Base-by-base conservation (phyloP, 2,797 vertebrate species). In the Catamblyrhynchus diadema region DNA sequence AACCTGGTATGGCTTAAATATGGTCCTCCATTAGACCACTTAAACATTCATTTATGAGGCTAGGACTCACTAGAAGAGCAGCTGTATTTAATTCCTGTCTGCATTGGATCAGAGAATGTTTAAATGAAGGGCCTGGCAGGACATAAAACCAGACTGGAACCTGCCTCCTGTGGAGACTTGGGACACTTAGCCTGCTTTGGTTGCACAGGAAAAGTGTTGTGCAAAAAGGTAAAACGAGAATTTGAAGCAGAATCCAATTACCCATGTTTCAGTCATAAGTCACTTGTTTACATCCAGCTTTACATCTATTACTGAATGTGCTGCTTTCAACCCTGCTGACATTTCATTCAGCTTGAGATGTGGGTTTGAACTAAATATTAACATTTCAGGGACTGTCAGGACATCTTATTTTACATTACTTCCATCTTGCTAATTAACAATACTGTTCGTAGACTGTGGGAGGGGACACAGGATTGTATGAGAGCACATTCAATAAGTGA, bases 71-170 rank as follows among this genome's bases (percentile, higher is more conserved):
- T 59, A 78, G 74, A 87, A 88, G 72, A 90, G 60, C 86, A 91
- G 81, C 74, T 92, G 84, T 33, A 54, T 85, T 85, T 85, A 93
- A 93, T 90, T 93, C 81, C 50, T 85, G 45, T 56, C 86, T 89
- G n/a, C 24, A 8, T 3, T 48, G 47, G 50, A 69, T 79, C 32
- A 84, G 70, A 87, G 62, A 35, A 80, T 8, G 32, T 77, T 91
- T 91, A 84, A 86, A 71, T 33, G 77, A 65, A 83, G 80, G 64
- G 27, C 37, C 41, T 95, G 94, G 78, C 64, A 90, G 90, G 86
- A 71, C 48, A 47, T 42, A 28, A 59, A 51, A 14, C 39, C 32
- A 45, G 70, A 17, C 30, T 84, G 66, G 59, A 86, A 24, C 59
- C 42, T 65, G 32, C 66, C 77, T 90, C 45, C 62, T 11, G 28